These are phyloP conservation scores for Anguilla rostrata DNA, from an alignment of 2,113 vertebrate genomes.

Conservation along the genomic window DNA sequence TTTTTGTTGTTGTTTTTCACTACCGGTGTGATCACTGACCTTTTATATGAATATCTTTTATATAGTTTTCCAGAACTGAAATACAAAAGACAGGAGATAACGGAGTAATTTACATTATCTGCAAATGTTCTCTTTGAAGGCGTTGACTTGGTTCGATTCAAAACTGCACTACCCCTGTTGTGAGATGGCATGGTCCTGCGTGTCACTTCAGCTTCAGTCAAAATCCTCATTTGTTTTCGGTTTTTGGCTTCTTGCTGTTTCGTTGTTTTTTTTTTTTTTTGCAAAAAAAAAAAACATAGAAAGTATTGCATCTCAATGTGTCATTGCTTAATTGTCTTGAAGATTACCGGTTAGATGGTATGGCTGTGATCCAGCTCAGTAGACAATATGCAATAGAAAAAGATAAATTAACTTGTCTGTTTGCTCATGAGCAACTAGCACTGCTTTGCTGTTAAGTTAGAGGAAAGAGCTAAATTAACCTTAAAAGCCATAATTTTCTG, in stretches of 20 bases:
- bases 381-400: conserved; percentile 4
- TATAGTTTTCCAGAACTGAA: background rate
- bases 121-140: background rate
- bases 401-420: background rate
- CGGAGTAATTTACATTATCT: background rate
- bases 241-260: too few species aligned
- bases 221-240: too few species aligned
- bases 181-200: background rate
- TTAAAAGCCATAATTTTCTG: background rate
- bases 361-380: background rate
- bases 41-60: background rate
- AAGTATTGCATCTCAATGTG: too few species aligned
- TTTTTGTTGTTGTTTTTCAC: background rate
- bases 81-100: background rate
- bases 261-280: too few species aligned
- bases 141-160: background rate
- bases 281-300: too few species aligned
- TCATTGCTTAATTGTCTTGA: background rate
- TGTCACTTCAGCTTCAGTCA: too few species aligned
- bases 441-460: background rate
- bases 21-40: background rate
- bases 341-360: background rate
- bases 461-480: background rate
- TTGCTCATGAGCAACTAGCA: background rate
- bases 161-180: background rate